Evolutionary conservation across 2,113 vertebrate species (phyloP), one percentile per base, ranked within the genome.

Genomic region (Colossoma macropomum): DNA sequence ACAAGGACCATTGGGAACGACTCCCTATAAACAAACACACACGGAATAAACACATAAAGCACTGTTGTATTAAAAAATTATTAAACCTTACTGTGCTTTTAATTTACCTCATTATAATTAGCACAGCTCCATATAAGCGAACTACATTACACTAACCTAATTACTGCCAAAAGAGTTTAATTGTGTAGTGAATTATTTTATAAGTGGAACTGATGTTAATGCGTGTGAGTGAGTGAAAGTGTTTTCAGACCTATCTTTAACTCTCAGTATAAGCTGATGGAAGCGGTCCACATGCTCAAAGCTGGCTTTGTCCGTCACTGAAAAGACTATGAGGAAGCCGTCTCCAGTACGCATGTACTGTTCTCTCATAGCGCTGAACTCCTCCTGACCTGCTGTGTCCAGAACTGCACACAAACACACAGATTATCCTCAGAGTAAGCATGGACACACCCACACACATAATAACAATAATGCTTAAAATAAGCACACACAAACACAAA

Each of bases 321-420:
- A 99, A 93, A 93, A 99, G 83, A 99, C 98, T 0, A 99, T 98
- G 59, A 99, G 98, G 90, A 99, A 99, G 17, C 98, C 98, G 0
- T 99, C 98, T 45, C 98, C 97, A 0, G 97, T 99, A 89, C 98
- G 94, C 98, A 99, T 99, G 86, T 99, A 99, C 93, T 99, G 98
- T 89, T 99, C 98, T 89, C 98, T 91, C 98, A 99, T 99, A 5
- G 98, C 98, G 0, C 98, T 99, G 95, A 99, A 99, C 93, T 99
- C 98, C 90, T 99, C 98, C 86, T 99, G 98, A 5, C 98, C 97
- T 0, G 98, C 98, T 0, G 98, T 99, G 91, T 99, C 98, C 92
- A 99, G 94, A 84, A 99, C 98, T 97, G 86, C 9, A 48, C 2
- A 77, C 27, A 75, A 62, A 76, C 34, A 28, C 25, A 32, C 19